Conservation (phyloP, 2,113 vertebrate genomes). For the Sapajus apella region DNA sequence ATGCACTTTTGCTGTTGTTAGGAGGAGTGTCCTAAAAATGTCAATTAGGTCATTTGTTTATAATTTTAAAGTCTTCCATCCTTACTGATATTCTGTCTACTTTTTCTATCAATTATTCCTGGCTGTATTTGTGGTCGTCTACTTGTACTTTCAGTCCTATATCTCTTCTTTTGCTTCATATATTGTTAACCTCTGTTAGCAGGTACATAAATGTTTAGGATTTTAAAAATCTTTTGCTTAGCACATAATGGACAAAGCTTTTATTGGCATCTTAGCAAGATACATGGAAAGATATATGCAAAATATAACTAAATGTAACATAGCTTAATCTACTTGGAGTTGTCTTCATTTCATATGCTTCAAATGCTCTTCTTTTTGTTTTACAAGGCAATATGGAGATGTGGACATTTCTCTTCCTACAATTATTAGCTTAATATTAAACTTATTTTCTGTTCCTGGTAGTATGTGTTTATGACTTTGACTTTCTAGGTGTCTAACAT, state of each 20-base stretch:
- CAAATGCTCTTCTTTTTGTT: background rate
- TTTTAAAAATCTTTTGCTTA: constrained; percentile 5
- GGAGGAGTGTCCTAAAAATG: background rate
- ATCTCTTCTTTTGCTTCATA: background rate
- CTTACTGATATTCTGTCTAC: background rate
- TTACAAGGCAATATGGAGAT: background rate
- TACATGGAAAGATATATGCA: too few relatives aligned
- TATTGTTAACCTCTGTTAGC: background rate
- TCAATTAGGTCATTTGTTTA: background rate
- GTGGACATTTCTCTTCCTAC: background rate
- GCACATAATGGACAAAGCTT: background rate
- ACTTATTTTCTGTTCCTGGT: background rate
- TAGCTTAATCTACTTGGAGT: background rate
- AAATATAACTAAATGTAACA: background rate
- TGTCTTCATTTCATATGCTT: background rate
- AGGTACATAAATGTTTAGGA: background rate
- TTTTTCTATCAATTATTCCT: background rate
- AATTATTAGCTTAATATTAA: background rate
- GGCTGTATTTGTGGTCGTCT: background rate
- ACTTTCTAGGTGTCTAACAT: background rate
- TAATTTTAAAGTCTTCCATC: background rate
- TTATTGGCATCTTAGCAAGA: background rate
- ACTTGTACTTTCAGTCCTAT: background rate
- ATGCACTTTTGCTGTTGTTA: background rate
- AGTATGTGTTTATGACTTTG: background rate